These are phyloP conservation scores for Euphonia xanthogaster DNA, from an alignment of 2,797 vertebrate species.

Conservation along the genomic window DNA sequence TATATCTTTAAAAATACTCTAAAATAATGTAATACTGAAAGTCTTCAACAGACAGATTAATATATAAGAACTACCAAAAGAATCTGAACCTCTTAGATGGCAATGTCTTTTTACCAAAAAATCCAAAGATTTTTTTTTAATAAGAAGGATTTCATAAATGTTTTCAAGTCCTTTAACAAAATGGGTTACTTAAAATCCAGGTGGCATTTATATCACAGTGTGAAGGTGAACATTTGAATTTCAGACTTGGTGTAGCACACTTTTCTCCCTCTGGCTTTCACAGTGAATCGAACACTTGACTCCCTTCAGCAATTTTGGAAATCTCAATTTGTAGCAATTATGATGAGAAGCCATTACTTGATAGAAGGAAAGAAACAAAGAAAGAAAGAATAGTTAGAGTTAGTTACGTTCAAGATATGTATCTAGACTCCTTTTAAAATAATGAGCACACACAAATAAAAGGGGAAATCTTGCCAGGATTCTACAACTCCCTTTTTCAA, in stretches of 20 bases:
- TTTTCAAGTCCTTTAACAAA: not conserved
- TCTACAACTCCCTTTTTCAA: not conserved
- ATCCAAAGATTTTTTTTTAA: accelerated
- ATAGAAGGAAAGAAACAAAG: not conserved
- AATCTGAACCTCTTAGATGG: not conserved
- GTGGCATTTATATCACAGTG: not conserved
- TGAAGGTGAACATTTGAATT: not conserved
- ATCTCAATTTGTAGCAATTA: slow-evolving; percentile 31
- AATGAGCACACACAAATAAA: slow-evolving; percentile 30
- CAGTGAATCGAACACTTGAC: not conserved
- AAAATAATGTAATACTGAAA: not conserved
- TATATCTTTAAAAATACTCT: not conserved
- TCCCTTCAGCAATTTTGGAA: not conserved
- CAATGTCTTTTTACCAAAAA: not conserved
- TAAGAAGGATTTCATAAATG: not conserved
- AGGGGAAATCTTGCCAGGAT: not conserved
- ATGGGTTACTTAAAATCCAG: not conserved
- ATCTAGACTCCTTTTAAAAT: slow-evolving; percentile 37
- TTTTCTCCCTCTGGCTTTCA: not conserved
- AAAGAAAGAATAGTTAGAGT: not conserved
- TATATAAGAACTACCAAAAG: not conserved
- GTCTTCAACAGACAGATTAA: not conserved
- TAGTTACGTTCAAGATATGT: not conserved
- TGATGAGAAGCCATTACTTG: not conserved
- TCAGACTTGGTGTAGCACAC: not conserved